Base-by-base conservation (phyloP, 37 sponge, comb jelly and placozoan species). In the Axinella damicornis region DNA sequence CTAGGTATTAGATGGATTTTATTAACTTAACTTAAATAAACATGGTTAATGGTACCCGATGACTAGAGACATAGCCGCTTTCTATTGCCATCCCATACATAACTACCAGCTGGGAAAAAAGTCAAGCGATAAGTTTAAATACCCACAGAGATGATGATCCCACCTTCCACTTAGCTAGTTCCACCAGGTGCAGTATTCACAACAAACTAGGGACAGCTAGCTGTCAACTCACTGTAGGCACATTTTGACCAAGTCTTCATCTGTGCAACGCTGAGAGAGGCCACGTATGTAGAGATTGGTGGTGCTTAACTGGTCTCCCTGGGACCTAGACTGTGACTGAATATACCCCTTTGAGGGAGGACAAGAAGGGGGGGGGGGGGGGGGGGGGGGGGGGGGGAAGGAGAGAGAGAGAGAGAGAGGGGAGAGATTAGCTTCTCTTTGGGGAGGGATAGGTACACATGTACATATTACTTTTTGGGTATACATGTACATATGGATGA, bases 241-340 rank as follows among this genome's bases (percentile, higher is more conserved):
- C 75, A 99, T 78, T 12, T 89, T 70, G 22, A 84, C 73, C 1
- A 99, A 78, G 55, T 99, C 99, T 19, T 90, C 88, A 83, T 99
- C 99, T 25, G 87, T 89, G 39, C 94, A 97, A 33, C 76, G 55
- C 20, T 83, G 83, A 53, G 92, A 77, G 0, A 99, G 84, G 21
- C 96, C 99, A 0, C 95, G 75, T 52, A 99, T 99, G 71, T 96
- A 99, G 27, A 99, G 86, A 69, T 99, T 99, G 19, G 99, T 97
- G 9, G 69, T 73, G 81, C 97, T 97, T 39, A 94, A 85, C 22
- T 86, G 57, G 33, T 88, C 89, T 1, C 41, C 53, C 27, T 22
- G 62, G 4, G 32, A 78, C 53, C 40, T 77, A 46, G 46, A 39
- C n/a, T 77, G 63, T 61, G n/a, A 25, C 62, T 61, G 62, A 61